A percentile compares a stretch with the other conserved stretches of the same genome.
These are phyloP conservation scores for Spinus olivaceus DNA, from an alignment of 2,797 vertebrate species.

Conservation along the genomic window DNA sequence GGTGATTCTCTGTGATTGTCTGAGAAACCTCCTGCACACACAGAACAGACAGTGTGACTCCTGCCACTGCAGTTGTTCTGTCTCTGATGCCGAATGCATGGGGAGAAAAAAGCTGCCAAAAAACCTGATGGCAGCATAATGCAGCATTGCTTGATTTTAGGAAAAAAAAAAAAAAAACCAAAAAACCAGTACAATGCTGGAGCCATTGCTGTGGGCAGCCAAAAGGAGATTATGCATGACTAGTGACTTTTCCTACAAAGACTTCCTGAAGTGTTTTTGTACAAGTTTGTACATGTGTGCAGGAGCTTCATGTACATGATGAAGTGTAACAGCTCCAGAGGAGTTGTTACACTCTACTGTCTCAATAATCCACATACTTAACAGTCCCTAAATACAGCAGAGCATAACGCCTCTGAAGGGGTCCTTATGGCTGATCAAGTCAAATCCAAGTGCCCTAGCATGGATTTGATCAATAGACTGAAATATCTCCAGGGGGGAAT, in stretches of 20 bases:
- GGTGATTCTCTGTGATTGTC: not conserved
- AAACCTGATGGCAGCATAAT: not conserved
- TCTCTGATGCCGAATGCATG: not conserved
- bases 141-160: not conserved
- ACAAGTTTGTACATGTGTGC: not conserved
- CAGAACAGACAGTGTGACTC: not conserved
- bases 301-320: conserved; percentile 44
- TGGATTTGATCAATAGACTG: conserved; percentile 57
- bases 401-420: conserved; percentile 50
- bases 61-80: not conserved
- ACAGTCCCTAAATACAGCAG: conserved; percentile 64
- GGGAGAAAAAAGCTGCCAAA: conserved; percentile 19
- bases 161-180: not conserved
- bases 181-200: not conserved
- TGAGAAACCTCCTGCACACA: not conserved
- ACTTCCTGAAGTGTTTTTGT: conserved; percentile 40
- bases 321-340: conserved; percentile 60
- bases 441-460: conserved; percentile 53
- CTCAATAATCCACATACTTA: conserved; percentile 66
- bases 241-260: conserved; percentile 4
- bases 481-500: conserved; percentile 46
- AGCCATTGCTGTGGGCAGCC: not conserved
- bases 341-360: conserved; percentile 64
- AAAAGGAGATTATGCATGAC: conserved; percentile 22
- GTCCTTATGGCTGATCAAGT: conserved; percentile 62